A percentile compares a stretch with the other conserved stretches of the same genome.
Conservation (phyloP, 1,140 invertebrate species). For the Drosophila obscura region DNA sequence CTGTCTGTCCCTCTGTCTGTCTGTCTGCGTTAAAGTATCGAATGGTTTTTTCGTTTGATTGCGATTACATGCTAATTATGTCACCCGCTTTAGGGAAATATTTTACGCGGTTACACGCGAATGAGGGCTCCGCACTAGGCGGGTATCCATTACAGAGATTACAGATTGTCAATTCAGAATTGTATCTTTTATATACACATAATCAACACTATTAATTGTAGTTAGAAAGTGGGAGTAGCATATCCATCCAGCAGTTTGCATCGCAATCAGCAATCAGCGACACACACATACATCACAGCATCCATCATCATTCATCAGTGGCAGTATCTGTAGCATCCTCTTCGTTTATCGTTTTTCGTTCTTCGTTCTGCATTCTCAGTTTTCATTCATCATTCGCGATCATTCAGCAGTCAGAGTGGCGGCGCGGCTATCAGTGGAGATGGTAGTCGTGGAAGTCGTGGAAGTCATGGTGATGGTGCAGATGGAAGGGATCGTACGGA, state of each 20-base stretch:
- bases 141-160: constrained; percentile 5
- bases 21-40: constrained; percentile 37
- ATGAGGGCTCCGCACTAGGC: background rate
- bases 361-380: constrained; percentile 21
- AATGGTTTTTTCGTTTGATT: constrained; percentile 54
- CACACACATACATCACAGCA: constrained; percentile 52
- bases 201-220: constrained; percentile 13
- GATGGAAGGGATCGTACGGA: constrained; percentile 73
- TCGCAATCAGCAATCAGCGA: constrained; percentile 28
- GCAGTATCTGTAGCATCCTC: constrained; percentile 8
- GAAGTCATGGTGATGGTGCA: constrained; percentile 73
- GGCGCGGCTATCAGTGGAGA: constrained; percentile 38
- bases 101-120: constrained; percentile 1
- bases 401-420: constrained; percentile 31
- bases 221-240: constrained; percentile 25
- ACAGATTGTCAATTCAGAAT: constrained; percentile 9
- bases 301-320: constrained; percentile 6
- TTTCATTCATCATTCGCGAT: constrained; percentile 23
- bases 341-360: constrained; percentile 10
- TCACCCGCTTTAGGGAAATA: constrained; percentile 34
- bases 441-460: constrained; percentile 76
- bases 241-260: constrained; percentile 47
- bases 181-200: constrained; percentile 45
- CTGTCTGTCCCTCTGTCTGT: background rate
- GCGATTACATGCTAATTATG: constrained; percentile 65